These are phyloP conservation scores for Drosophila colorata DNA, from an alignment of 2,888 invertebrate species.

Conservation along the genomic window DNA sequence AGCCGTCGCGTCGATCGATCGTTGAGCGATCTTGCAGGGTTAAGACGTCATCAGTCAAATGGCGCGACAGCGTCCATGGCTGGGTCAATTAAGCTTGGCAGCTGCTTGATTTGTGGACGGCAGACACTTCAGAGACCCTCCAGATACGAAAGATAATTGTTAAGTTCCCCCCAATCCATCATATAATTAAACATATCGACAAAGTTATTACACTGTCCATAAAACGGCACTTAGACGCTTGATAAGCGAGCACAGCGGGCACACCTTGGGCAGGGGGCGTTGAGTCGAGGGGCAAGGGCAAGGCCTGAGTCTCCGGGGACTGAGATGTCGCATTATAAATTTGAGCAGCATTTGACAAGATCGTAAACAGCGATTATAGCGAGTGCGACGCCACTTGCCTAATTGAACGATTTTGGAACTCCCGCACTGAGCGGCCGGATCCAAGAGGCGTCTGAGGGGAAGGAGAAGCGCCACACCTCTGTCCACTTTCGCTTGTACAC, in stretches of 20 bases:
- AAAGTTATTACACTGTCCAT: slow-evolving; percentile 68
- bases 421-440: neutral
- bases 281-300: too few species aligned
- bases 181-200: slow-evolving; percentile 66
- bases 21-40: slow-evolving; percentile 51
- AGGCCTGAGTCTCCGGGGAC: neutral
- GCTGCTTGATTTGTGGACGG: slow-evolving; percentile 62
- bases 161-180: slow-evolving; percentile 54
- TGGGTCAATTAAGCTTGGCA: slow-evolving; percentile 69
- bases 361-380: slow-evolving; percentile 62
- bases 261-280: neutral
- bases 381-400: slow-evolving; percentile 42
- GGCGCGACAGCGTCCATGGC: slow-evolving; percentile 59
- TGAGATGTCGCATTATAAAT: slow-evolving; percentile 30
- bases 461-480: slow-evolving; percentile 45
- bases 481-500: slow-evolving; percentile 48
- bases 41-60: slow-evolving; percentile 72
- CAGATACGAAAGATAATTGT: slow-evolving; percentile 37
- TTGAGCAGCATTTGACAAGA: slow-evolving; percentile 58
- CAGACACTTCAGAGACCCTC: slow-evolving; percentile 25
- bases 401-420: slow-evolving; percentile 43
- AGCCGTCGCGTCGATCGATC: slow-evolving; percentile 46
- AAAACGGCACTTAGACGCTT: slow-evolving; percentile 51
- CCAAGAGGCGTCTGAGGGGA: neutral
- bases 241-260: slow-evolving; percentile 17